These are phyloP conservation scores for Aphis craccivora DNA, from an alignment of 1,140 invertebrate species.

Conservation along the genomic window DNA sequence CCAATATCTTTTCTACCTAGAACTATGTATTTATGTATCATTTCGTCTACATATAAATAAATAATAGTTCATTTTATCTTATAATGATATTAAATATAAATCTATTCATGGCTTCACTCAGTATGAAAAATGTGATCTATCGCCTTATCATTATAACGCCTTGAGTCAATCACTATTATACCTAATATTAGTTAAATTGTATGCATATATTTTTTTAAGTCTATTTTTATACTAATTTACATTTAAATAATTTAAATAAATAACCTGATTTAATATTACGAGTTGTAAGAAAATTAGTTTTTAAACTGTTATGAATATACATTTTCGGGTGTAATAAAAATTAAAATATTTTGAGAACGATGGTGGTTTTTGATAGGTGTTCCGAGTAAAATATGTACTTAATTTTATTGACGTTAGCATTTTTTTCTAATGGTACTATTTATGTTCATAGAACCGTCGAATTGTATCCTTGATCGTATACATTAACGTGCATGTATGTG, in stretches of 20 bases:
- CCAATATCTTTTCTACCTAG: background rate
- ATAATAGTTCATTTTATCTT: background rate
- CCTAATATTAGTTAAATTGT: background rate
- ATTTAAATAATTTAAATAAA: background rate
- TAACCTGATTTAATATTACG: background rate
- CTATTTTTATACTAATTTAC: background rate
- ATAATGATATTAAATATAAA: background rate
- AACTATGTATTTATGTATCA: background rate
- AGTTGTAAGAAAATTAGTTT: background rate
- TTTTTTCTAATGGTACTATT: background rate
- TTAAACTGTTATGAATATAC: background rate
- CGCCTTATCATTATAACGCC: background rate
- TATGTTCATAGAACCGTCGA: background rate
- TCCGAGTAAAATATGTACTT: background rate
- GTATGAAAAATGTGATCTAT: background rate
- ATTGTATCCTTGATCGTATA: constrained; percentile 1
- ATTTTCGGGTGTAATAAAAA: background rate
- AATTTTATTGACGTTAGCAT: background rate
- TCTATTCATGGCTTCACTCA: background rate
- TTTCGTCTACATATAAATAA: background rate
- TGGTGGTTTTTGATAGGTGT: background rate
- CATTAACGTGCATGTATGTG: background rate
- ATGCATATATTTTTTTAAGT: background rate
- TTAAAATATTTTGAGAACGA: constrained; percentile 4
- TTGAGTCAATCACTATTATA: background rate